Evolutionary conservation across 2,888 invertebrate species (phyloP), one percentile per base, ranked within the genome.

Genomic region (Eucera pruinosa): DNA sequence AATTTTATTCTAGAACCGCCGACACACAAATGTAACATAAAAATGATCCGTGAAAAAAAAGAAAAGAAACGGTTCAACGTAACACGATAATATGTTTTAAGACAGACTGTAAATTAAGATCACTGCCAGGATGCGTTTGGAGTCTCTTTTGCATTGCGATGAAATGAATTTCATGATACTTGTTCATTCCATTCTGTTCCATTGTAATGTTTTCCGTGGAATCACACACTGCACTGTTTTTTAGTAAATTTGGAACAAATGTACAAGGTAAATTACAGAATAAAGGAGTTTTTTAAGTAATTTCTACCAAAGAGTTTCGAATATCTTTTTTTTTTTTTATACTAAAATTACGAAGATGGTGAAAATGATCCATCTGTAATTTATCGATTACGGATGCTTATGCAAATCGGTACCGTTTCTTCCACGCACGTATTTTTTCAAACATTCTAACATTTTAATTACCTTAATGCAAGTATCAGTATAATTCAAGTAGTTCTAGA

Each of bases 211-310:
- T 75, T n/a, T 72, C 69, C 48, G 61, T 74, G 73, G 66, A 58
- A 68, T 66, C 54, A 76, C 30, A 76, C 30, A 15, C 47, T 68
- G 76, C 72, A 82, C 71, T 41, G 58, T 83, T 81, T 83, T 81
- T 64, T 76, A 65, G 68, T 73, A 72, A 81, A 83, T 67, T 67
- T 80, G 73, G 68, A 75, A 85, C 80, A 82, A 89, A 85, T 88
- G 87, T 88, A 88, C 85, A 85, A 89, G 83, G 81, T 77, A 83
- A 79, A 88, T 80, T 86, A 82, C 62, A 69, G 83, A 88, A 89
- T 89, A 89, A 89, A 89, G 78, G 67, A 86, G 86, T 87, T 89
- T 89, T 89, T 82, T 85, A 89, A 78, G 55, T 74, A 86, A 78
- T 60, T 67, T 74, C 7, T 45, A 60, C 33, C 48, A 48, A 64